Evolutionary conservation across 1,140 invertebrate species (phyloP), one percentile per base, ranked within the genome.

Genomic region (Phenacoccus solenopsis): DNA sequence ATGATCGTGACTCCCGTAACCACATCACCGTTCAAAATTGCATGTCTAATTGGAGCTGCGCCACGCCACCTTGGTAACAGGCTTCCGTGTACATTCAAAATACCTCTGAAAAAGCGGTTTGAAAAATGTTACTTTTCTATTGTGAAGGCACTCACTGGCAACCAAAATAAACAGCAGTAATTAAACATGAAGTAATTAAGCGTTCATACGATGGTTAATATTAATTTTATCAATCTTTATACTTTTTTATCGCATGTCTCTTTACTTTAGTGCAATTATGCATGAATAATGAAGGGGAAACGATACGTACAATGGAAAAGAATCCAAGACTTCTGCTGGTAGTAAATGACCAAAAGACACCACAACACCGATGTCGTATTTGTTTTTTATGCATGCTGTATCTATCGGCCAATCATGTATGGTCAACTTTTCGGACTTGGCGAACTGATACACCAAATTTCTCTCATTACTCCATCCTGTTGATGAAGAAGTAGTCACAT

Each of bases 21-120:
- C 25, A 77, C 74, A 77, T 98, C 94, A 27, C 90, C 92, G 81
- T 90, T 87, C 70, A 91, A 83, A 69, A 96, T 80, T n/a, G 91
- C 84, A 79, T 93, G 84, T 72, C 89, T 83, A 61, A 96, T 87
- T 2, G 94, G 94, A 12, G 92, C 87, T 57, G 94, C 91, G 30
- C 96, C 96, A 78, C 95, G 81, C 92, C 93, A 98, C 72, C 89
- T 82, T 27, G 96, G 96, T 73, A 98, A 78, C 30, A 98, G 77
- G 80, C 93, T 96, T 12, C 87, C 90, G 80, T 98, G 96, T 0
- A 97, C 86, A 83, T 95, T 95, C 38, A 94, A 80, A 81, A 94
- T 92, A 16, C 94, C 94, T 78, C 91, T 94, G 75, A 73, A 83
- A 82, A 72, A 74, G 72, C 64, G 67, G 38, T 61, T 0, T 28